Evolutionary conservation across 2,888 invertebrate species (phyloP).

Genomic region (Glomeris marginata): DNA sequence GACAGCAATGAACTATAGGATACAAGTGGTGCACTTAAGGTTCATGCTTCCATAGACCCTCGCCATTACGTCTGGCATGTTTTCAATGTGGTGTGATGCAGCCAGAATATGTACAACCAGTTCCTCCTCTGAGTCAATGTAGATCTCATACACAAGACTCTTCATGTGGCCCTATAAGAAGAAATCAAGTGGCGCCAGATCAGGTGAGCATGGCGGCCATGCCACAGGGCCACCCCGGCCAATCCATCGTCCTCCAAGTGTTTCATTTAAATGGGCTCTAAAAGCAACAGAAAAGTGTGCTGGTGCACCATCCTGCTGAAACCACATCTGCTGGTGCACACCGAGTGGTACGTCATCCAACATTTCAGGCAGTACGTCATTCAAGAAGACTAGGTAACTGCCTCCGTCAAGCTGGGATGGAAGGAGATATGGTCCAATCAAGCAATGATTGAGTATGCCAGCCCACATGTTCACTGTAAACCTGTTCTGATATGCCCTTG

Average conservation of each 20-base stretch:
- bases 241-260: conserved; percentile 12
- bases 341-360: conserved; percentile 7
- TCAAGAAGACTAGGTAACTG: conserved; percentile 1
- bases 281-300: conserved; percentile 8
- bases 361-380: conserved; percentile 6
- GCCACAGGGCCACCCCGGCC: conserved; percentile 12
- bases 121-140: too few relatives aligned
- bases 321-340: conserved; percentile 9
- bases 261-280: conserved; percentile 3
- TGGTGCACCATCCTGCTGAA: conserved; percentile 13
- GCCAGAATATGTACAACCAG: too few relatives aligned
- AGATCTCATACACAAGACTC: too few relatives aligned
- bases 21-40: too few relatives aligned
- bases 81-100: too few relatives aligned
- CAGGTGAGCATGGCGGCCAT: conserved; percentile 14
- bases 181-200: conserved; percentile 8
- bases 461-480: background rate
- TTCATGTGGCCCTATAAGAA: conserved; percentile 9
- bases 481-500: background rate
- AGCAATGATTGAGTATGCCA: background rate
- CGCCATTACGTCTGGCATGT: too few relatives aligned
- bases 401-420: background rate
- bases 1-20: too few relatives aligned
- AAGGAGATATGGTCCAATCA: background rate
- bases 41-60: too few relatives aligned